Base-by-base conservation (phyloP, 2,888 invertebrate species). In the Anarsia innoxiella region DNA sequence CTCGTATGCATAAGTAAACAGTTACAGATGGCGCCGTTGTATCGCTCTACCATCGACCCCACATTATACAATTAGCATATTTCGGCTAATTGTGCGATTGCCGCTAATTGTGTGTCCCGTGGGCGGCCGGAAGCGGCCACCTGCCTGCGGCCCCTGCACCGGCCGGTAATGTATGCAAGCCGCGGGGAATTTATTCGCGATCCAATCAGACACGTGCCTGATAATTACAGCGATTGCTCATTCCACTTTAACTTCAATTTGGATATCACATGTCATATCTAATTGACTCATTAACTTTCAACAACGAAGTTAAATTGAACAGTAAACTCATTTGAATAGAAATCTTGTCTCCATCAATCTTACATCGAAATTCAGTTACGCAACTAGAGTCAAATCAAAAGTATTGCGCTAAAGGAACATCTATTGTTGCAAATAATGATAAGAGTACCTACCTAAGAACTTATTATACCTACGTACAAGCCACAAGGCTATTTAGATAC, bases 11-110 rank as follows among this genome's bases (percentile, higher is more conserved):
- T n/a, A n/a, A n/a, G n/a, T n/a, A n/a, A n/a, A n/a, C n/a, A n/a
- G n/a, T n/a, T n/a, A n/a, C n/a, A n/a, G n/a, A n/a, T n/a, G 19
- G 19, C 19, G 4, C 11, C 26, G 26, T 16, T 19, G 11, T 31
- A 38, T 23, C 26, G 16, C 16, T 14, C 26, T 11, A 30, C 10
- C 12, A 15, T n/a, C 12, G 16, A 12, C 26, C 23, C 26, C 14
- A 31, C 26, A 35, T 32, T 13, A 26, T 12, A 15, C 42, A 38
- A 39, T 45, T 42, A 42, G 31, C 42, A 40, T 37, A 35, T 37
- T 38, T 38, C 14, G 10, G 15, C 30, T 45, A 43, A 45, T 43
- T 43, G 44, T 23, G 12, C 23, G 27, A 43, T 46, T 19, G 31
- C 33, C 33, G 13, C 31, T 6, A 12, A 4, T 13, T 10, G 2